Base-by-base conservation (phyloP, 2,113 vertebrate species). In the Fukomys damarensis region DNA sequence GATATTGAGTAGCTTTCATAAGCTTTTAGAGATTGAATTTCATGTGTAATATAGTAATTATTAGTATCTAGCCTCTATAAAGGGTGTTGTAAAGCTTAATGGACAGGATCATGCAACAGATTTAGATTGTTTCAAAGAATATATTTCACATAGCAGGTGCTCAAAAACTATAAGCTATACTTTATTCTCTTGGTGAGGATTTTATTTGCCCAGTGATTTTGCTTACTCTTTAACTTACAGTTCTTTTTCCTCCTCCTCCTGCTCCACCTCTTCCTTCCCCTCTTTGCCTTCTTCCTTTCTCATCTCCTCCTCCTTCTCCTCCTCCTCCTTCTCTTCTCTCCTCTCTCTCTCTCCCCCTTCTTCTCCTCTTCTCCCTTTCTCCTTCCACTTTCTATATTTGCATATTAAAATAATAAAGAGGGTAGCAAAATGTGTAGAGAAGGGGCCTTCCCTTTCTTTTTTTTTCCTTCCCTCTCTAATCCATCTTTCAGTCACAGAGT, bases 361-460 rank as follows among this genome's bases (percentile, higher is more conserved):
- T 19, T 41, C 12, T 43, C 13, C n/a, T 58, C 20, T 5, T 58
- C 4, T n/a, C n/a, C n/a, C n/a, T n/a, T n/a, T n/a, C 56, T 58
- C 20, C 17, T 46, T 63, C 58, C 52, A 72, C 8, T 30, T 52
- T 63, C 26, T 79, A 5, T 22, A 79, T 26, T 1, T 61, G 41
- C 77, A 49, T 68, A 68, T 3, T 83, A 24, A 89, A 86, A 80
- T 74, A 70, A 83, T 87, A 91, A 84, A 8, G 3, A 90, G 24
- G 26, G 1, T 54, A 9, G 6, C 7, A 72, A 87, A 52, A 8
- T 16, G 26, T 52, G 46, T 2, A 81, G 56, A 41, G 91, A 89
- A 49, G 32, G 38, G 32, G 28, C 80, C 30, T 84, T 85, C 9
- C 35, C 32, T 63, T 41, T 91, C n/a, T n/a, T n/a, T n/a, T n/a